A percentile compares a stretch with the other conserved stretches of the same genome.
Evolutionary conservation across 1,140 invertebrate species (phyloP).

Genomic region (Sitobion miscanthi): DNA sequence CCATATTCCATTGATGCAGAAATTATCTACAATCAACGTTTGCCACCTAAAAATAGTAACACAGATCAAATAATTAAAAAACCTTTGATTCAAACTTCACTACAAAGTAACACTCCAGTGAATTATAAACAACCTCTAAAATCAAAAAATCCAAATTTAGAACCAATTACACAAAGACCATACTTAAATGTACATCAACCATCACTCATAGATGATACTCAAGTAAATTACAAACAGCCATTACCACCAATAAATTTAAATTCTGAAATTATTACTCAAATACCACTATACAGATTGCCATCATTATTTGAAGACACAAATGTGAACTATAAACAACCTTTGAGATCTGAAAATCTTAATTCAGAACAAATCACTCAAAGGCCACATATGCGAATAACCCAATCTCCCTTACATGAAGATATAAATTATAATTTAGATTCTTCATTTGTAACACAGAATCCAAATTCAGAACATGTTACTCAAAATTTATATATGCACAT

Average conservation of each 20-base stretch:
- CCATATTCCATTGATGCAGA: neutral
- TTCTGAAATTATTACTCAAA: slow-evolving; percentile 63
- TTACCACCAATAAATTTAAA: slow-evolving; percentile 66
- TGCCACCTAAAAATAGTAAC: neutral
- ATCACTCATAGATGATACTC: slow-evolving; percentile 62
- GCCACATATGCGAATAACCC: neutral
- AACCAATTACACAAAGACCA: slow-evolving; percentile 62
- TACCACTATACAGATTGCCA: slow-evolving; percentile 61
- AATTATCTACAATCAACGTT: neutral
- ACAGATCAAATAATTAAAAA: slow-evolving; percentile 14
- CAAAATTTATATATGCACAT: neutral
- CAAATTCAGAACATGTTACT: slow-evolving; percentile 35
- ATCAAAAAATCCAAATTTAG: slow-evolving; percentile 66
- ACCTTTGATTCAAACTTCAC: neutral
- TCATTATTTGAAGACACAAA: neutral
- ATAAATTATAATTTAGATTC: slow-evolving; percentile 34
- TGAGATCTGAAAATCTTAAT: slow-evolving; percentile 16
- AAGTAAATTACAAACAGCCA: slow-evolving; percentile 66
- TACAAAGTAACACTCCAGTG: slow-evolving; percentile 63
- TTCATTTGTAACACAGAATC: slow-evolving; percentile 62
- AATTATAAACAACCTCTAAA: slow-evolving; percentile 66
- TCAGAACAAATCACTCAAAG: slow-evolving; percentile 7
- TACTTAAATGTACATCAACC: neutral
- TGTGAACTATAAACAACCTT: slow-evolving; percentile 4
- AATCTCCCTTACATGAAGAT: neutral